These are phyloP conservation scores for Limonius californicus DNA, from an alignment of 1,140 invertebrate genomes.

Conservation along the genomic window DNA sequence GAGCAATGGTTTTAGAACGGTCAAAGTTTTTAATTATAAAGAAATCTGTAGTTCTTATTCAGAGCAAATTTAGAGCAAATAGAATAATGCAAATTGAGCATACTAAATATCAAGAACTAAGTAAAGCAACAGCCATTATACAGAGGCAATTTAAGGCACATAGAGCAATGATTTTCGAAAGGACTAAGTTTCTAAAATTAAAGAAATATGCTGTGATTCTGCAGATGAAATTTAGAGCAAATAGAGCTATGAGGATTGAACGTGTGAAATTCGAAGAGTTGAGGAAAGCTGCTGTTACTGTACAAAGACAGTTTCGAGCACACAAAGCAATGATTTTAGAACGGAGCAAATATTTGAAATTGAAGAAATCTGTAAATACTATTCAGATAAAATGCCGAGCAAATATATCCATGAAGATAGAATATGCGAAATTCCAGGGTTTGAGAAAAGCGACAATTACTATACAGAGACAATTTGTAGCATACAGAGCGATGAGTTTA, in stretches of 20 bases:
- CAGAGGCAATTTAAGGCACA: conserved; percentile 37
- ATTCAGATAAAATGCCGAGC: conserved; percentile 38
- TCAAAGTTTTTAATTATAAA: conserved; percentile 22
- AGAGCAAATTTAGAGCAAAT: conserved; percentile 37
- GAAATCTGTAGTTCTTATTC: conserved; percentile 28
- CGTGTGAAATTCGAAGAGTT: conserved; percentile 18
- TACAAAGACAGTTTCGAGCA: conserved; percentile 52
- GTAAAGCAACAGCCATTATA: conserved; percentile 33
- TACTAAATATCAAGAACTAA: conserved; percentile 20
- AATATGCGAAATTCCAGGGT: conserved; percentile 20
- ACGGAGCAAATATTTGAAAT: conserved; percentile 27
- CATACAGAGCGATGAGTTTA: conserved; percentile 25
- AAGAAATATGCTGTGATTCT: conserved; percentile 29
- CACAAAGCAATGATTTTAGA: conserved; percentile 31
- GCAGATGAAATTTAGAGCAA: conserved; percentile 16
- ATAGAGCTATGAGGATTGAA: conserved; percentile 33
- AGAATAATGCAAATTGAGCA: conserved; percentile 27
- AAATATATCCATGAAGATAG: conserved; percentile 30
- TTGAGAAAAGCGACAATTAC: conserved; percentile 22
- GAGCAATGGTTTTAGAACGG: conserved; percentile 25
- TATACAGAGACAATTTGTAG: conserved; percentile 37
- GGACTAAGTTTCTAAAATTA: conserved; percentile 35
- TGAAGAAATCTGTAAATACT: conserved; percentile 27
- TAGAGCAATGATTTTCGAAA: conserved; percentile 22
- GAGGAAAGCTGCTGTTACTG: conserved; percentile 36